A percentile compares a stretch with the other conserved stretches of the same genome.
phyloP scores from a whole-genome alignment of 2,113 vertebrate genomes.

The Hepsetus odoe region DNA sequence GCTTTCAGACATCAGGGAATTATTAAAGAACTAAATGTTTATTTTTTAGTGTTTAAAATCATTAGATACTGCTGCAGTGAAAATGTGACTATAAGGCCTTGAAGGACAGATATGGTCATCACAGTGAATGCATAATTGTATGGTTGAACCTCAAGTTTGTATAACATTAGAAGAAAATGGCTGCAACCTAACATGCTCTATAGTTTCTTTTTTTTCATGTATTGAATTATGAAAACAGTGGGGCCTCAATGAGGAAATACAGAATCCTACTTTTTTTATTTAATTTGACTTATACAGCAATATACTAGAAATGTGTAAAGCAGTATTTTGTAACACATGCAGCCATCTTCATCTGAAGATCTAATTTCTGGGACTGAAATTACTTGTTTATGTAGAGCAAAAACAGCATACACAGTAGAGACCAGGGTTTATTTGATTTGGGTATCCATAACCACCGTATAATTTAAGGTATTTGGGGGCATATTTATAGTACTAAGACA shows the following conservation, averaged over 20 bases:
- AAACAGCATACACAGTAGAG: constrained; percentile 30
- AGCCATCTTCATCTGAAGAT: constrained; percentile 30
- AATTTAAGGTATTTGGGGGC: constrained; percentile 15
- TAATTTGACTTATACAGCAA: constrained; percentile 48
- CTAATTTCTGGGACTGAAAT: constrained; percentile 3
- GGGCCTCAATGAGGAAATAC: background rate
- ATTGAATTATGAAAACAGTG: constrained; percentile 36
- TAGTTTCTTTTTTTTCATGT: constrained; percentile 33
- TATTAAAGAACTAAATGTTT: constrained; percentile 1
- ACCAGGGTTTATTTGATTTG: constrained; percentile 24
- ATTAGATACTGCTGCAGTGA: background rate
- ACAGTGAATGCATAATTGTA: background rate
- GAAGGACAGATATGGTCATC: constrained; percentile 2
- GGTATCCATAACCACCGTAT: background rate
- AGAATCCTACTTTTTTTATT: background rate
- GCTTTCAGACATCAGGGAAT: constrained; percentile 11
- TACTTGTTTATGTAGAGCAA: constrained; percentile 20
- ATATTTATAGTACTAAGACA: background rate
- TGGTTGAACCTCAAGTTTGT: constrained; percentile 3
- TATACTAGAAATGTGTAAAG: constrained; percentile 8
- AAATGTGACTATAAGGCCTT: constrained; percentile 19
- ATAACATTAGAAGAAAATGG: background rate
- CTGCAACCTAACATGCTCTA: background rate
- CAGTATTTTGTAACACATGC: constrained; percentile 20
- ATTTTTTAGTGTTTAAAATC: constrained; percentile 13